Conservation (phyloP, 1,140 invertebrate genomes). For the Linepithema humile region DNA sequence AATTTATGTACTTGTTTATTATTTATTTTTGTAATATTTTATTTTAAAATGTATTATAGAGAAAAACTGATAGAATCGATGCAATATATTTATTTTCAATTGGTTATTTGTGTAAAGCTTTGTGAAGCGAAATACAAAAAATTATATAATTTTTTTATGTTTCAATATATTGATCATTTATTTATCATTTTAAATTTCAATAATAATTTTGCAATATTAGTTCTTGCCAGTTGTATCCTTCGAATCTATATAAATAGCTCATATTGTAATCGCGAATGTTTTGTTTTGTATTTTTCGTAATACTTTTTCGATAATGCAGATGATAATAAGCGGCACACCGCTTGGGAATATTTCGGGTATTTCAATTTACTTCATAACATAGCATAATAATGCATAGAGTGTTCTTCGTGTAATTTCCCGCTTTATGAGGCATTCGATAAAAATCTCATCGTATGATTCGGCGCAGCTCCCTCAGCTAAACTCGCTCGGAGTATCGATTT, state of each 20-base stretch:
- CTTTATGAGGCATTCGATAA: slow-evolving; percentile 47
- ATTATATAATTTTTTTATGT: no score
- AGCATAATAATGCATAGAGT: slow-evolving; percentile 36
- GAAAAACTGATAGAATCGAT: no score
- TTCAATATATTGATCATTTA: not conserved
- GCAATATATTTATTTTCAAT: no score
- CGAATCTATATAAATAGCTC: no score
- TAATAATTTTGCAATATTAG: not conserved
- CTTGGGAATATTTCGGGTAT: slow-evolving; percentile 16
- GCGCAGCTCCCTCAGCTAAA: slow-evolving; percentile 19
- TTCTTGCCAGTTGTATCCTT: no score
- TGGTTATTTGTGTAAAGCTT: no score
- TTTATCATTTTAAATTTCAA: not conserved
- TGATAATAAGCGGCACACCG: not conserved
- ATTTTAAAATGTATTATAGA: not conserved
- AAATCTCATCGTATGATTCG: slow-evolving; percentile 37
- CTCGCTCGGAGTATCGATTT: slow-evolving; percentile 45
- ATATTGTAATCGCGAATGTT: not conserved
- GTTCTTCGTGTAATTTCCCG: slow-evolving; percentile 33
- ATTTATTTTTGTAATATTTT: not conserved
- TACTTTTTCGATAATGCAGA: slow-evolving; percentile 14
- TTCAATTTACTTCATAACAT: slow-evolving; percentile 24
- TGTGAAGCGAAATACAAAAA: no score
- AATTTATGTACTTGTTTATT: not conserved
- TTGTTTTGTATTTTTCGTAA: not conserved